phyloP scores from a whole-genome alignment of 2,797 vertebrate species.

The Gymnoscopelus braueri region DNA sequence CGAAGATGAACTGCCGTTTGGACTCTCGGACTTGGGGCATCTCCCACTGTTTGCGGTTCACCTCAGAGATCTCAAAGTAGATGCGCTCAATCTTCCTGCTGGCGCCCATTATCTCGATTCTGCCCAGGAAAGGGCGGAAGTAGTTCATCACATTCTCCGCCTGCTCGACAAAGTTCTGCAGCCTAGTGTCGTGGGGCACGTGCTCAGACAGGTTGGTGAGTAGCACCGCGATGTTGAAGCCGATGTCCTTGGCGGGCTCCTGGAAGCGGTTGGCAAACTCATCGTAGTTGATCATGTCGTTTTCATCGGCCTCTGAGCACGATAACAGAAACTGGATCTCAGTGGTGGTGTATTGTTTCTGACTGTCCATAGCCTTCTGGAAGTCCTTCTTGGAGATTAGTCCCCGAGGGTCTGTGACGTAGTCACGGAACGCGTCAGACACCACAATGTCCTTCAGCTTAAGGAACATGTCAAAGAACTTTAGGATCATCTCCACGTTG shows the following conservation, averaged over 20 bases:
- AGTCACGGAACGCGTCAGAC: conserved; percentile 95
- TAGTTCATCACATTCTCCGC: conserved; percentile 93
- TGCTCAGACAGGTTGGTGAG: conserved; percentile 95
- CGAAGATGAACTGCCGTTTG: conserved; percentile 97
- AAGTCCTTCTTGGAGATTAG: conserved; percentile 98
- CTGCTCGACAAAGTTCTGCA: conserved; percentile 90
- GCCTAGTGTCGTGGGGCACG: conserved; percentile 91
- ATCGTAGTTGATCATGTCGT: conserved; percentile 96
- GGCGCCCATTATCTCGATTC: conserved; percentile 97
- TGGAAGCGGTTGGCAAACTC: conserved; percentile 94
- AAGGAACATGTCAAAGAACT: conserved; percentile 99
- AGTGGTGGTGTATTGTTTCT: conserved; percentile 91
- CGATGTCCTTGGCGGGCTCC: conserved; percentile 95
- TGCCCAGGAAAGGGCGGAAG: conserved; percentile 92
- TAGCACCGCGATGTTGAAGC: conserved; percentile 95
- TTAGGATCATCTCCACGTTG: conserved; percentile 98
- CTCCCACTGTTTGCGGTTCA: conserved; percentile 96
- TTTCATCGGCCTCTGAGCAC: conserved; percentile 95
- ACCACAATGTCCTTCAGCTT: conserved; percentile 96
- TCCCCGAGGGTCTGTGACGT: conserved; percentile 90
- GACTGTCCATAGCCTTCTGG: conserved; percentile 98
- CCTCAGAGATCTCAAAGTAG: conserved; percentile 97
- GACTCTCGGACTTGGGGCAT: conserved; percentile 98
- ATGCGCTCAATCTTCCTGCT: conserved; percentile 95
- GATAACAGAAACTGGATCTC: conserved; percentile 97